Conservation (phyloP, 1,140 invertebrate species). For the Theocolax elegans region DNA sequence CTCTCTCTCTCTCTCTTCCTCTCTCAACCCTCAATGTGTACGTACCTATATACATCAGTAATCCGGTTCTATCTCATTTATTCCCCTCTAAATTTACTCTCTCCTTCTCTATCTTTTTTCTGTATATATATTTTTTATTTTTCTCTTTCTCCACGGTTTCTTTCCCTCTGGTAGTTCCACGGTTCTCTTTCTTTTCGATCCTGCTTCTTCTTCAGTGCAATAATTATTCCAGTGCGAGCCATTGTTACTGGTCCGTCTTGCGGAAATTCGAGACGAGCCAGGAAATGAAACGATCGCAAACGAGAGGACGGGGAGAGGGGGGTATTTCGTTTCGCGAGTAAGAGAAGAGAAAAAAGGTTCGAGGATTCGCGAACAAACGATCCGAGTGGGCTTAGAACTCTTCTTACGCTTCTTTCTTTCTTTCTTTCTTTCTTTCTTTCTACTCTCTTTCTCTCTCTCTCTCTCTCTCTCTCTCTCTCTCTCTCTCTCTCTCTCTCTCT, state of each 20-base stretch:
- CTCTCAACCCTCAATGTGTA: too few species aligned
- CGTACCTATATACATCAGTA: conserved; percentile 33
- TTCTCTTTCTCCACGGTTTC: conserved; percentile 4
- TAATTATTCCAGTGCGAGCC: conserved; percentile 41
- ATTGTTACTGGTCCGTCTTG: conserved; percentile 43
- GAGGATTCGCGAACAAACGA: conserved; percentile 42
- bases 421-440: conserved; percentile 34
- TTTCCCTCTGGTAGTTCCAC: too few species aligned
- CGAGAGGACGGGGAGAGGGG: neutral
- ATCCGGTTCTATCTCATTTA: conserved; percentile 33
- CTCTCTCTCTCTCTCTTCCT: too few species aligned
- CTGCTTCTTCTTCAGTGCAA: conserved; percentile 29
- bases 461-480: conserved; percentile 36
- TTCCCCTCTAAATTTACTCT: neutral
- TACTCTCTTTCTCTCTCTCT: conserved; percentile 32
- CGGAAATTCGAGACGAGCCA: conserved; percentile 43
- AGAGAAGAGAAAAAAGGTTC: conserved; percentile 33
- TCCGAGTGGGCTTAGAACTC: conserved; percentile 32
- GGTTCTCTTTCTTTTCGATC: conserved; percentile 1
- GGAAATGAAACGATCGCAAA: conserved; percentile 42
- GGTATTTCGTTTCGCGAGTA: conserved; percentile 31
- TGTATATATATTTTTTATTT: neutral
- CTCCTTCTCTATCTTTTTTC: neutral
- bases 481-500: conserved; percentile 40
- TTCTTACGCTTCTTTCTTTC: neutral